Percentiles rank a stretch among this genome's conserved stretches.
phyloP scores from a whole-genome alignment of 35 echinoderm and acorn worm genomes.

The Hemicentrotus pulcherrimus region DNA sequence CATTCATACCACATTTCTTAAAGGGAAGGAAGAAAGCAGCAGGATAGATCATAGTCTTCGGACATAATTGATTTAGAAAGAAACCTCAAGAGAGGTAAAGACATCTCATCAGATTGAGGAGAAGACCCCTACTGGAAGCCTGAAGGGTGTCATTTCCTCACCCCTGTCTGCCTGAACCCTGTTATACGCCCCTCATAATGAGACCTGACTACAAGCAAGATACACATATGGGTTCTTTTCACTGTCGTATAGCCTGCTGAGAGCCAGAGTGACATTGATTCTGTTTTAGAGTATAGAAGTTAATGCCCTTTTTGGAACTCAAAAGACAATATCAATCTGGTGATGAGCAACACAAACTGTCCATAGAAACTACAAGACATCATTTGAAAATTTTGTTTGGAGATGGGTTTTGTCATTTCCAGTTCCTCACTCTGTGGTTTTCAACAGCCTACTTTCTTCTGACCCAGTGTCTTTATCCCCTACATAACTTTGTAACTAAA shows the following conservation, averaged over 20 bases:
- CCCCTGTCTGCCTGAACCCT: neutral
- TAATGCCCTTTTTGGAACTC: neutral
- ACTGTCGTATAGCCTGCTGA: neutral
- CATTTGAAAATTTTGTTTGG: neutral
- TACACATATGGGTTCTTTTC: neutral
- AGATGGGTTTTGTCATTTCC: no score
- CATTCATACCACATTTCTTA: neutral
- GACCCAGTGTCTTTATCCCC: neutral
- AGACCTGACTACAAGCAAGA: neutral
- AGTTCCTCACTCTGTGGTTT: no score
- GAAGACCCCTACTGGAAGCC: neutral
- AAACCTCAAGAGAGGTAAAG: neutral
- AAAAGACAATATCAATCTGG: neutral
- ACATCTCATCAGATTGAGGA: neutral
- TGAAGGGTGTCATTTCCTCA: conserved; percentile 1
- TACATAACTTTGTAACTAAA: neutral
- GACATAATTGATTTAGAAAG: conserved; percentile 1
- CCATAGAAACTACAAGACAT: neutral
- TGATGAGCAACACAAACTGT: neutral
- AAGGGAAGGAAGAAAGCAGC: neutral
- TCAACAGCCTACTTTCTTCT: neutral
- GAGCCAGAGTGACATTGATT: neutral
- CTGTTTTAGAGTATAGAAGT: neutral
- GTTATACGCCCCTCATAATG: neutral
- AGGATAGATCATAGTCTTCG: neutral